Evolutionary conservation across 2,113 vertebrate species (phyloP).

Genomic region (Eulemur rufifrons): DNA sequence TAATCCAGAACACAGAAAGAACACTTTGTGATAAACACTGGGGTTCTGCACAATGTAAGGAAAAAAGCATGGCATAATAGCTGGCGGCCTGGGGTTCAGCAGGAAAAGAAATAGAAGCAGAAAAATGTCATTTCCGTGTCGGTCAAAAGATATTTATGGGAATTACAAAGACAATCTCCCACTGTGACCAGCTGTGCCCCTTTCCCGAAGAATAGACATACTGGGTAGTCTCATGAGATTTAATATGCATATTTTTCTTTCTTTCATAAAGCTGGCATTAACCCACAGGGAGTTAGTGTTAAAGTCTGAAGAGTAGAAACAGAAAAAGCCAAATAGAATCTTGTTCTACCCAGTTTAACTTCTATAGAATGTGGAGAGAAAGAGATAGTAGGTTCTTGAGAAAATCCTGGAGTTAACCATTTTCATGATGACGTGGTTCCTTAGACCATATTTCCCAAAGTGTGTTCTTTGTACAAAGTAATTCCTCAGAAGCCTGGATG

Average conservation of each 20-base stretch:
- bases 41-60: neutral
- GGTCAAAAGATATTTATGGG: neutral
- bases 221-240: neutral
- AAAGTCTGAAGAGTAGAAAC: neutral
- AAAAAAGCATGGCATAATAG: neutral
- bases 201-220: neutral
- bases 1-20: neutral
- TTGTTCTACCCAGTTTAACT: neutral
- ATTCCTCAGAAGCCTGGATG: neutral
- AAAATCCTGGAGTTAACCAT: neutral
- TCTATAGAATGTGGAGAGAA: neutral
- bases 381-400: neutral
- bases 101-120: neutral
- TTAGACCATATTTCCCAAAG: neutral
- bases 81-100: neutral
- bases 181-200: conserved; percentile 1
- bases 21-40: neutral
- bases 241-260: neutral
- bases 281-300: neutral
- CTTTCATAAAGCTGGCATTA: neutral
- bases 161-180: neutral
- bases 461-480: neutral
- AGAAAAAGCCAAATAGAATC: neutral
- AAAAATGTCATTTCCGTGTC: neutral
- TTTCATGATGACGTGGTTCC: neutral